Percentiles rank a stretch among this genome's conserved stretches.
Evolutionary conservation across 2,888 invertebrate species (phyloP).

Genomic region (Plutella xylostella): DNA sequence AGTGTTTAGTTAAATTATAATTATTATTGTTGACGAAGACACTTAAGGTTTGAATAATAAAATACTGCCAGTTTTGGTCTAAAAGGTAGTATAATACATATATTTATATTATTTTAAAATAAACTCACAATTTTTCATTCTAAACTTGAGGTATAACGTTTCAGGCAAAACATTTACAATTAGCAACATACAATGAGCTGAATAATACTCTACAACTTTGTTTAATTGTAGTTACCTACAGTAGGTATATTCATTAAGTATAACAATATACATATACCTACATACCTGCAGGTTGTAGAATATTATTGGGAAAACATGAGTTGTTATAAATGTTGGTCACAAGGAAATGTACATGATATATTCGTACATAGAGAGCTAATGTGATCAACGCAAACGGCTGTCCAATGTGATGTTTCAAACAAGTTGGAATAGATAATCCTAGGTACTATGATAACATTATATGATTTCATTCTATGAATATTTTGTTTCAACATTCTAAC

Average conservation of each 20-base stretch:
- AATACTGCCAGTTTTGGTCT: constrained; percentile 42
- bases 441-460: constrained; percentile 9
- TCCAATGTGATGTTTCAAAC: constrained; percentile 35
- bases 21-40: background rate
- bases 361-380: constrained; percentile 5
- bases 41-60: too few species aligned
- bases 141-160: constrained; percentile 64
- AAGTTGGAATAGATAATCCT: constrained; percentile 19
- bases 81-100: constrained; percentile 44
- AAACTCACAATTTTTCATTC: constrained; percentile 59
- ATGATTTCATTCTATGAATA: constrained; percentile 24
- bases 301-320: too few species aligned
- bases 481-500: constrained; percentile 35
- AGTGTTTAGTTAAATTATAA: background rate
- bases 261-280: too few species aligned
- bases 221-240: too few species aligned
- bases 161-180: constrained; percentile 56
- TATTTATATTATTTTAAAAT: constrained; percentile 48
- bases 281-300: too few species aligned
- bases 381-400: constrained; percentile 20
- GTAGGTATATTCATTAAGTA: too few species aligned
- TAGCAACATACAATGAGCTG: constrained; percentile 36
- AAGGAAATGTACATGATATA: background rate
- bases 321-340: background rate
- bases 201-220: too few species aligned